Conservation (phyloP, 2,888 invertebrate species). For the Hydropsyche betteni region DNA sequence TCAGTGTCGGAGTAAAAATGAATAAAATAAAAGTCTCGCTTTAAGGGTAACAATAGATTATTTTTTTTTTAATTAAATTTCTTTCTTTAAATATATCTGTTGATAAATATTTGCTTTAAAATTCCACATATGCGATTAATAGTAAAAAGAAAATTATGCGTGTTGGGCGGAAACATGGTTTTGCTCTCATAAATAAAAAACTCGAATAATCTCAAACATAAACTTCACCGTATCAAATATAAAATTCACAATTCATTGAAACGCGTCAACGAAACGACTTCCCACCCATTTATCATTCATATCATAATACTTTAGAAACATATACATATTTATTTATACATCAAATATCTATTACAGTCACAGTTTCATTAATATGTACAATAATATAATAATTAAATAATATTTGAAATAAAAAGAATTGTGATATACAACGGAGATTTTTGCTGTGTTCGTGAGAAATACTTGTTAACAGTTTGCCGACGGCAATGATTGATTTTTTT, state of each 20-base stretch:
- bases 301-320: constrained; percentile 44
- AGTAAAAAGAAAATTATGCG: background rate
- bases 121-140: too few species aligned
- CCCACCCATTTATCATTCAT: constrained; percentile 37
- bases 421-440: constrained; percentile 14
- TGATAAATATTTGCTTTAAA: too few species aligned
- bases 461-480: too few species aligned
- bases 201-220: constrained; percentile 49
- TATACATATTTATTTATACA: constrained; percentile 45
- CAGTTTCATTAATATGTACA: constrained; percentile 31
- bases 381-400: constrained; percentile 17
- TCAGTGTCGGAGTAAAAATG: constrained; percentile 45
- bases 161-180: constrained; percentile 47
- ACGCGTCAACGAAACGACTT: constrained; percentile 36
- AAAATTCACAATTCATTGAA: constrained; percentile 48
- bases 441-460: background rate
- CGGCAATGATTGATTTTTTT: too few species aligned
- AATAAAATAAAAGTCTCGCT: constrained; percentile 49
- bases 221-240: constrained; percentile 49
- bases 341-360: constrained; percentile 49
- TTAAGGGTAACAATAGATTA: constrained; percentile 49
- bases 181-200: constrained; percentile 36
- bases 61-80: background rate
- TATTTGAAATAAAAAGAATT: constrained; percentile 7
- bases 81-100: constrained; percentile 11